Evolutionary conservation across 2,888 invertebrate species (phyloP).

Genomic region (Agrotis clavis): DNA sequence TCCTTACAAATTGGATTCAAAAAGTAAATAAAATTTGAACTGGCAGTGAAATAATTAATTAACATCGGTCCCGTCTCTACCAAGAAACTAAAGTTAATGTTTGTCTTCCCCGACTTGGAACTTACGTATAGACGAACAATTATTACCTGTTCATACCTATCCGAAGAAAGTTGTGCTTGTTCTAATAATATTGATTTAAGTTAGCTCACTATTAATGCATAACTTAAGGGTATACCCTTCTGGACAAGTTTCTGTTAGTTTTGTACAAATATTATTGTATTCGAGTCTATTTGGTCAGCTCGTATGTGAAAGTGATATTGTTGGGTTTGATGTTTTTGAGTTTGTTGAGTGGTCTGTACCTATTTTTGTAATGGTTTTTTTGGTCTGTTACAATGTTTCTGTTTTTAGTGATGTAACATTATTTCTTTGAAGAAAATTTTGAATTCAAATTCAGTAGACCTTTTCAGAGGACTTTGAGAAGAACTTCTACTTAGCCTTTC

Average conservation of each 20-base stretch:
- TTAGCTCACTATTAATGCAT: slow-evolving; percentile 76
- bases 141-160: slow-evolving; percentile 76
- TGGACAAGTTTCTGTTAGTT: slow-evolving; percentile 69
- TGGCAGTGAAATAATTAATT: slow-evolving; percentile 83
- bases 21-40: slow-evolving; percentile 75
- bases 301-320: slow-evolving; percentile 72
- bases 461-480: background rate
- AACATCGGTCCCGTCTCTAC: slow-evolving; percentile 78
- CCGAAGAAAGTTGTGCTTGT: slow-evolving; percentile 79
- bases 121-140: slow-evolving; percentile 77
- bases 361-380: background rate
- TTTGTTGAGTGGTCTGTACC: slow-evolving; percentile 34
- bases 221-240: slow-evolving; percentile 67
- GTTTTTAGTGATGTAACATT: background rate
- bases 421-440: background rate
- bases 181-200: slow-evolving; percentile 82
- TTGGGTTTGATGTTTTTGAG: slow-evolving; percentile 60
- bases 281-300: slow-evolving; percentile 72
- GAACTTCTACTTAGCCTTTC: too few species aligned
- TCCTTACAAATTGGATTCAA: slow-evolving; percentile 62
- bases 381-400: background rate
- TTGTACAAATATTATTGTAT: slow-evolving; percentile 73
- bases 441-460: background rate
- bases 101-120: slow-evolving; percentile 83
- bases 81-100: slow-evolving; percentile 85